A percentile compares a stretch with the other conserved stretches of the same genome.
phyloP scores from a whole-genome alignment of 2,797 vertebrate genomes.

The Alca torda region DNA sequence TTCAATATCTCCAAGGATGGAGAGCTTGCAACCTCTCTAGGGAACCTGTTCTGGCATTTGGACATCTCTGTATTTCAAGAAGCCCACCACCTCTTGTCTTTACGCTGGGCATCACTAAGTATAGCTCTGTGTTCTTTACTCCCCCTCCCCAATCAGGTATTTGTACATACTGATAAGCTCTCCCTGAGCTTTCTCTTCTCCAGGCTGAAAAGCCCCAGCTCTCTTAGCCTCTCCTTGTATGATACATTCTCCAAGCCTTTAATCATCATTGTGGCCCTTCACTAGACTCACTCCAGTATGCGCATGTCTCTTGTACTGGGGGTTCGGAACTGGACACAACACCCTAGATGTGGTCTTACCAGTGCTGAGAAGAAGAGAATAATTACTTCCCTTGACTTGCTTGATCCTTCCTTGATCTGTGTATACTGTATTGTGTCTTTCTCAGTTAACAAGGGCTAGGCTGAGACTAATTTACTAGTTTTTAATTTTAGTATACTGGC shows the following conservation, averaged over 20 bases:
- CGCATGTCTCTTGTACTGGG: not conserved
- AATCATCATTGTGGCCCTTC: rapidly evolving
- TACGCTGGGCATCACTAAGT: rapidly evolving
- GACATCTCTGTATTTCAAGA: not conserved
- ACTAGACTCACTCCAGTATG: not conserved
- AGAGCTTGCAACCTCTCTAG: not conserved
- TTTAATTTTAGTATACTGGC: not conserved
- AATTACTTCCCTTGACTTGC: not conserved
- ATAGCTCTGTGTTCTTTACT: not conserved
- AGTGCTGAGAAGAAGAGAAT: not conserved
- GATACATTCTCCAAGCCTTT: not conserved
- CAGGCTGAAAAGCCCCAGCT: not conserved
- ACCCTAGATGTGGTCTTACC: not conserved
- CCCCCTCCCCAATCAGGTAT: rapidly evolving
- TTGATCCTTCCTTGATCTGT: not conserved
- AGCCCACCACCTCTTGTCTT: not conserved
- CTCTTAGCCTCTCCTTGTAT: not conserved
- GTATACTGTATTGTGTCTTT: not conserved
- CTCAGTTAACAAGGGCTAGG: not conserved
- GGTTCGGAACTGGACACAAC: not conserved
- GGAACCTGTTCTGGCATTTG: not conserved
- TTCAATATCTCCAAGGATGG: not conserved
- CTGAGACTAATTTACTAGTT: not conserved
- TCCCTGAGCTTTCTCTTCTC: not conserved
- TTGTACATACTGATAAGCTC: not conserved